phyloP scores from a whole-genome alignment of 2,113 vertebrate species.

The Eulacestoma nigropectus region DNA sequence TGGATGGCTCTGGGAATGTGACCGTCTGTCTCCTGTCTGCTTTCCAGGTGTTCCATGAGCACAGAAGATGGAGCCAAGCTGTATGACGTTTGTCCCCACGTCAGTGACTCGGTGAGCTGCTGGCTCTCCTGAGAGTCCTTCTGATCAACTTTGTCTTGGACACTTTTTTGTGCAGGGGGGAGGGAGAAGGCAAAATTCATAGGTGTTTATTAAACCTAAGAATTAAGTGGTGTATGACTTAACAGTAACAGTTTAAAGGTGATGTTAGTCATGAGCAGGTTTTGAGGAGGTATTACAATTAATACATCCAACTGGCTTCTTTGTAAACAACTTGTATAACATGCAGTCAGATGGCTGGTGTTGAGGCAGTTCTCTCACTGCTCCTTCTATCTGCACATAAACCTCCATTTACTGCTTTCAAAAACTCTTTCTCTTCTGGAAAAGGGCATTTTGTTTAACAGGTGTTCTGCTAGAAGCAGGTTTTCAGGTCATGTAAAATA shows the following conservation, averaged over 20 bases:
- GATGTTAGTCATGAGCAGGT: background rate
- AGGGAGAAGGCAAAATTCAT: background rate
- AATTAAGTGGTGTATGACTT: background rate
- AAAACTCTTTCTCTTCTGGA: background rate
- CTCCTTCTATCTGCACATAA: background rate
- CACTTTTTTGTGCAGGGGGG: background rate
- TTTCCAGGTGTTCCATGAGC: slow-evolving; percentile 93
- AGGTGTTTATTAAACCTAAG: background rate
- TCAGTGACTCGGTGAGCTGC: slow-evolving; percentile 89
- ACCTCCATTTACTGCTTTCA: background rate
- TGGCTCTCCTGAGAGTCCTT: background rate
- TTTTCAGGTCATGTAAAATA: background rate
- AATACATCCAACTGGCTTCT: background rate
- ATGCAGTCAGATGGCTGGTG: background rate
- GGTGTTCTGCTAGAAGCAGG: background rate
- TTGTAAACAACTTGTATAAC: background rate
- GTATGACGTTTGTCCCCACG: slow-evolving; percentile 94
- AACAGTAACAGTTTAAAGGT: background rate
- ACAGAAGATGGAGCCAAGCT: slow-evolving; percentile 96
- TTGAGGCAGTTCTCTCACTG: background rate
- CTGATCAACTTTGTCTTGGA: background rate
- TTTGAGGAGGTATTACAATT: background rate
- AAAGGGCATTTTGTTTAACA: background rate
- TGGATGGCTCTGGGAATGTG: background rate
- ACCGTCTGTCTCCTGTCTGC: background rate